phyloP scores from a whole-genome alignment of 2,888 invertebrate genomes.

The Drosophila mulleri region DNA sequence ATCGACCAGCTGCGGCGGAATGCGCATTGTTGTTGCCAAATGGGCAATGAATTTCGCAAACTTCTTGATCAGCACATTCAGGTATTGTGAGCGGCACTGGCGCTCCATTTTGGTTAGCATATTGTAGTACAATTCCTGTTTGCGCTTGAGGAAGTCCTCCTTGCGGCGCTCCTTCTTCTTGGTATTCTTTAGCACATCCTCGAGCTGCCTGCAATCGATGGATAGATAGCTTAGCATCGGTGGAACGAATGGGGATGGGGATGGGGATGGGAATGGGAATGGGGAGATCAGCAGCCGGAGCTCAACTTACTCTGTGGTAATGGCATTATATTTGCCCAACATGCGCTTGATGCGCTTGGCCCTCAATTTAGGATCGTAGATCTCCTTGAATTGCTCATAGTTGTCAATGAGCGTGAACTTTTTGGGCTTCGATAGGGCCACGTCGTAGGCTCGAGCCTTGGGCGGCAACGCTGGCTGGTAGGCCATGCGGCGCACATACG shows the following conservation, averaged over 20 bases:
- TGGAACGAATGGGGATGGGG: background rate
- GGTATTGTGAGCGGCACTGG: conserved; percentile 79
- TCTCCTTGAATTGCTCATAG: conserved; percentile 65
- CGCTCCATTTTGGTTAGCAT: conserved; percentile 79
- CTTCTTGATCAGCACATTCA: conserved; percentile 79
- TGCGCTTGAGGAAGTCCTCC: conserved; percentile 74
- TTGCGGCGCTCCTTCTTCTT: conserved; percentile 73
- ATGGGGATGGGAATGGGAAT: too few species aligned
- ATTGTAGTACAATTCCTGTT: conserved; percentile 79
- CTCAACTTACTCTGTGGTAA: conserved; percentile 64
- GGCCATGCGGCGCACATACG: conserved; percentile 77
- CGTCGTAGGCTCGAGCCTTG: conserved; percentile 58
- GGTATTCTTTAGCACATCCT: conserved; percentile 67
- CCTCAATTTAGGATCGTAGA: conserved; percentile 70
- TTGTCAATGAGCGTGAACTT: conserved; percentile 50
- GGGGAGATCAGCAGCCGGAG: background rate
- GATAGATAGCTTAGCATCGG: background rate
- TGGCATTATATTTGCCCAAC: conserved; percentile 65
- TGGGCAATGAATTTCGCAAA: conserved; percentile 80
- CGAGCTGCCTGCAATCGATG: conserved; percentile 66
- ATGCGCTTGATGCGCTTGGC: conserved; percentile 72
- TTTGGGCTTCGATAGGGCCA: conserved; percentile 69
- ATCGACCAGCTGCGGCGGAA: conserved; percentile 77
- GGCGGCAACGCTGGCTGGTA: conserved; percentile 75
- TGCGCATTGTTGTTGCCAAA: conserved; percentile 80